phyloP scores from a whole-genome alignment of 1,140 invertebrate species.

The Holcopasites calliopsidis region DNA sequence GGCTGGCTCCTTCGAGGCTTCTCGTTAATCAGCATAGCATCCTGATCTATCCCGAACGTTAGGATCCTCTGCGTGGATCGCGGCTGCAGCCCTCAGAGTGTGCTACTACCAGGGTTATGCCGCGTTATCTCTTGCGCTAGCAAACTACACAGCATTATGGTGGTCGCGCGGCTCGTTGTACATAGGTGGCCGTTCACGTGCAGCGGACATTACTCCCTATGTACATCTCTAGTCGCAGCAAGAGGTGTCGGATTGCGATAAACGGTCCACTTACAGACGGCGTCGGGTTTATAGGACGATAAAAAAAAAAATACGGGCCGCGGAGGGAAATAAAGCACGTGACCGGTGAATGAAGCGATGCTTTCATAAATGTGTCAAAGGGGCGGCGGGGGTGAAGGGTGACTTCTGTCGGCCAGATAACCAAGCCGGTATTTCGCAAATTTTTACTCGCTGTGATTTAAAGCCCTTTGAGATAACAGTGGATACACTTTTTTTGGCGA shows the following conservation, averaged over 20 bases:
- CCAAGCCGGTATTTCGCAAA: neutral
- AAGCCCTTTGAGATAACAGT: too few relatives aligned
- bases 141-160: constrained; percentile 49
- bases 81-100: neutral
- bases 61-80: constrained; percentile 26
- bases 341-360: neutral
- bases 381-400: neutral
- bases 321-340: constrained; percentile 6
- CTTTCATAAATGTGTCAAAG: constrained; percentile 11
- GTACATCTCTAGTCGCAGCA: constrained; percentile 9
- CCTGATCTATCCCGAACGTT: constrained; percentile 33
- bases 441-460: neutral
- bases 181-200: constrained; percentile 30
- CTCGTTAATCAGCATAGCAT: constrained; percentile 64
- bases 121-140: constrained; percentile 52
- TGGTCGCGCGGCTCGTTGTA: constrained; percentile 41
- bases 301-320: neutral
- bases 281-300: constrained; percentile 18
- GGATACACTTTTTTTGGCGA: too few relatives aligned
- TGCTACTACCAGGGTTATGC: constrained; percentile 42
- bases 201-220: constrained; percentile 32
- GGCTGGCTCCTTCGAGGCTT: constrained; percentile 44
- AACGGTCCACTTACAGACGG: constrained; percentile 32
- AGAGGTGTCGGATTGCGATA: constrained; percentile 43
- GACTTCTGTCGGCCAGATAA: neutral